Evolutionary conservation across 2,113 vertebrate genomes (phyloP).

Genomic region (Gila orcuttii): DNA sequence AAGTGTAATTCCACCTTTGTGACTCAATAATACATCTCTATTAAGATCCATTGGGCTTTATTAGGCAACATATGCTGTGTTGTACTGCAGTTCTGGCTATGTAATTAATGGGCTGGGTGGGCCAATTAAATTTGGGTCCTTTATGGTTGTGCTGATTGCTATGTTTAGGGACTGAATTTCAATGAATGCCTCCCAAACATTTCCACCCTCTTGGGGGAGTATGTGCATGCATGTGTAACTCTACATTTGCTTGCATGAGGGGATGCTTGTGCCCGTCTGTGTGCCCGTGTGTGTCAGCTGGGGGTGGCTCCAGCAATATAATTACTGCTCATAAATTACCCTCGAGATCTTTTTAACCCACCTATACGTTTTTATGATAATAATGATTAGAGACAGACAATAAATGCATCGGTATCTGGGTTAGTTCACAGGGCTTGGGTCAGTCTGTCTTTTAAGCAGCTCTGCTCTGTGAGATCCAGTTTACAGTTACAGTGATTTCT

Average conservation of each 20-base stretch:
- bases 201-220: conserved; percentile 57
- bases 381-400: conserved; percentile 26
- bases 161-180: conserved; percentile 71
- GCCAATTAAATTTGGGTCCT: conserved; percentile 76
- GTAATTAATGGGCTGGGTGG: conserved; percentile 75
- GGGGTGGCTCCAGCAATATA: conserved; percentile 39
- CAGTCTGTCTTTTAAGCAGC: conserved; percentile 6
- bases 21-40: conserved; percentile 68
- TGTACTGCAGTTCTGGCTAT: conserved; percentile 64
- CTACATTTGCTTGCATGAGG: conserved; percentile 49
- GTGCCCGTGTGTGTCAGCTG: conserved; percentile 35
- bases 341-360: conserved; percentile 40
- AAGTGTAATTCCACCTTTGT: conserved; percentile 66
- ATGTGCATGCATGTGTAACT: conserved; percentile 44
- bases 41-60: conserved; percentile 69
- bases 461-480: not conserved
- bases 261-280: conserved; percentile 46
- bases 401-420: conserved; percentile 8
- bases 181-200: conserved; percentile 62
- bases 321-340: conserved; percentile 57
- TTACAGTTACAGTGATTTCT: not conserved
- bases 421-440: conserved; percentile 3
- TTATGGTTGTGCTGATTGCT: conserved; percentile 75
- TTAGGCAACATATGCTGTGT: conserved; percentile 74
- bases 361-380: conserved; percentile 45